Base-by-base conservation (phyloP, 2,113 vertebrate genomes). In the Pygoscelis adeliae region DNA sequence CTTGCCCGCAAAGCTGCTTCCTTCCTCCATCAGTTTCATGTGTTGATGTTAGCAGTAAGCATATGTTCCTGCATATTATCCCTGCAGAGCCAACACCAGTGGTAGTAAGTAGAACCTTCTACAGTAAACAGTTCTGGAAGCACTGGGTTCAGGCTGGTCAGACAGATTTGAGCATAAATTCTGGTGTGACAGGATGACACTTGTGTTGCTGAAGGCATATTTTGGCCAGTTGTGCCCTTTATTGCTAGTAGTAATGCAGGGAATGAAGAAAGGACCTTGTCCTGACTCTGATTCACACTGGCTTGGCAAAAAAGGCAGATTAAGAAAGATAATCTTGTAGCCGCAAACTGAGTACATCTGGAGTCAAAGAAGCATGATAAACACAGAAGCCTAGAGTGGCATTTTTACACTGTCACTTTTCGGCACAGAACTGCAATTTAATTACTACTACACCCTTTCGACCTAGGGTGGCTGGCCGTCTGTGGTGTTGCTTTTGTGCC, bases 141-240 rank as follows among this genome's bases (percentile, higher is more conserved):
- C 38, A n/a, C 44, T 13, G 18, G 9, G 6, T 55, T 61, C 0
- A 0, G 26, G 23, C 61, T 89, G n/a, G 23, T 72, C 52, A 72
- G 52, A 63, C 30, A 76, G 34, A 63, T 21, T 32, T 30, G 4
- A 55, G 29, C 61, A 38, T 34, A 46, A 69, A 47, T 63, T 94
- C 23, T 83, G n/a, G 9, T 15, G 13, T 59, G 16, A 10, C 30
- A 61, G 40, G 65, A 27, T 50, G n/a, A 67, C 12, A 25, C 4
- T 23, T 29, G 32, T 26, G 17, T 26, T 84, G 16, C 49, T 87
- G 10, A 56, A 56, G 56, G 18, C 15, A 34, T 59, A 0, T 34
- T 87, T 85, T 50, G 42, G 30, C 19, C 44, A 89, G 7, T 53
- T 77, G 10, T 19, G 13, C 9, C 10, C 13, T 89, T 87, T 62